Conservation (phyloP, 2,113 vertebrate species). For the Perognathus longimembris region DNA sequence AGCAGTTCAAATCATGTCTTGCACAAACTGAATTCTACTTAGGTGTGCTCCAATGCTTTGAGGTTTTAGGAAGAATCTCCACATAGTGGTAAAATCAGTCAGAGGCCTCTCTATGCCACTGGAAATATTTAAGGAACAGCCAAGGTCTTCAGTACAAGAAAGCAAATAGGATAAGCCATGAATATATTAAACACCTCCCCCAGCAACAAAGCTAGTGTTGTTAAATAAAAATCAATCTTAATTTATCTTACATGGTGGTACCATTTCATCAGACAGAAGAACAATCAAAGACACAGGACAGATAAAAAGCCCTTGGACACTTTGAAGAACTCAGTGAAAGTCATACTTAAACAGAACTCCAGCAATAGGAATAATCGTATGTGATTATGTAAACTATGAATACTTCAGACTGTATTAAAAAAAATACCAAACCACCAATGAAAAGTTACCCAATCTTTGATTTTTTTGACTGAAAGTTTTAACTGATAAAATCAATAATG, state of each 20-base stretch:
- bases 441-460: not conserved
- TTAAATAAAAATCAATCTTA: constrained; percentile 41
- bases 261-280: constrained; percentile 1
- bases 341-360: not conserved
- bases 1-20: not conserved
- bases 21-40: not conserved
- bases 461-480: not conserved
- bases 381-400: not conserved
- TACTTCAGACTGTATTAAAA: not conserved
- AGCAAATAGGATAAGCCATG: not conserved
- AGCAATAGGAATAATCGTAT: not conserved
- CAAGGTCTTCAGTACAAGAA: not conserved
- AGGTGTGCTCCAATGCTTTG: not conserved
- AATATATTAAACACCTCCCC: not conserved
- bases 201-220: not conserved
- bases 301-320: not conserved
- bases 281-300: not conserved
- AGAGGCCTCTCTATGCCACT: not conserved
- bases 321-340: not conserved
- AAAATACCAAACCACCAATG: not conserved
- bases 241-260: not conserved
- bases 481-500: not conserved
- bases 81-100: not conserved
- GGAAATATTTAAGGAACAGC: not conserved
- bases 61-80: not conserved